phyloP scores from a whole-genome alignment of 1,140 invertebrate species.

The Micrasema longulum region DNA sequence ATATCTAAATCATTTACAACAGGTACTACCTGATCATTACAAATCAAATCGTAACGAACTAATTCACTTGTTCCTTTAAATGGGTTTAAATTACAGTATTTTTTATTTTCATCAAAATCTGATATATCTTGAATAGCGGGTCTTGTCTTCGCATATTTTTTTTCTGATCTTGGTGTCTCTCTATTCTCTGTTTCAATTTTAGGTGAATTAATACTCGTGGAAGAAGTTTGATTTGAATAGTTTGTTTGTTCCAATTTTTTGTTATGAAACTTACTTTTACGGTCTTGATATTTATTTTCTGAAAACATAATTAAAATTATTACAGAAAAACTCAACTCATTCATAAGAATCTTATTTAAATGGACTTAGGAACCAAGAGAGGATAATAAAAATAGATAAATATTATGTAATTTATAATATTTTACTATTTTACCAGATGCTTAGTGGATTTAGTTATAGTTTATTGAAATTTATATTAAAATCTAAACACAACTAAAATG shows the following conservation, averaged over 20 bases:
- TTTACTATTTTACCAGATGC: too few relatives aligned
- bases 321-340: too few relatives aligned
- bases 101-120: conserved; percentile 46
- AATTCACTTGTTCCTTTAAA: conserved; percentile 60
- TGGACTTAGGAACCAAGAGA: too few relatives aligned
- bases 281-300: conserved; percentile 38
- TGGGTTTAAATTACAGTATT: conserved; percentile 60
- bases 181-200: background rate
- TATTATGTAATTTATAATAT: too few relatives aligned
- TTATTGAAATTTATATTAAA: too few relatives aligned
- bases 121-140: background rate
- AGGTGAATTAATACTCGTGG: background rate
- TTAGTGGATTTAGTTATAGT: too few relatives aligned
- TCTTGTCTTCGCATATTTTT: background rate
- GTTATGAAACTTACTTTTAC: conserved; percentile 18
- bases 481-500: too few relatives aligned
- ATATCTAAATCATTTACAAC: conserved; percentile 52
- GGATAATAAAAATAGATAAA: too few relatives aligned
- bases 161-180: background rate
- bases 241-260: conserved; percentile 14
- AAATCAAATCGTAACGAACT: conserved; percentile 41
- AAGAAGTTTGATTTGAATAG: background rate
- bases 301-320: conserved; percentile 2
- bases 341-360: too few relatives aligned
- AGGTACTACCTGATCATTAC: conserved; percentile 18